These are phyloP conservation scores for Philereme vetulata DNA, from an alignment of 2,888 invertebrate species.

Conservation along the genomic window DNA sequence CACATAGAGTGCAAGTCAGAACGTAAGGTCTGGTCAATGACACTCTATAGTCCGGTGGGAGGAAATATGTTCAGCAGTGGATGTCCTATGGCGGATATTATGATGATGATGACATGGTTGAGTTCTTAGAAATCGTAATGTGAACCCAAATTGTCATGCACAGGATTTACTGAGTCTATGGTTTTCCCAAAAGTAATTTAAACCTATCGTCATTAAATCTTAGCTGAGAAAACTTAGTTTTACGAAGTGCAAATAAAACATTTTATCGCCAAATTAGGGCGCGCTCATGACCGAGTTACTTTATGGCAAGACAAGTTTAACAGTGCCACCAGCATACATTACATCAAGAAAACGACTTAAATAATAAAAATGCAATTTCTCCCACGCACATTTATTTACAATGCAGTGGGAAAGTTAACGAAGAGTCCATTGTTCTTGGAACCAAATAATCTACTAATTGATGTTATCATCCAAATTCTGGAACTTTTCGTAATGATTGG, in stretches of 20 bases:
- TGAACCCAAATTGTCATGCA: not conserved
- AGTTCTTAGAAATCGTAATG: too few species aligned
- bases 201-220: not conserved
- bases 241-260: constrained; percentile 2
- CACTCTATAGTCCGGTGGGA: too few species aligned
- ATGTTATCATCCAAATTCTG: too few species aligned
- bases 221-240: constrained; percentile 1
- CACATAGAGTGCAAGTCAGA: too few species aligned
- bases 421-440: too few species aligned
- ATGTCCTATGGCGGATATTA: too few species aligned
- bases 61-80: too few species aligned
- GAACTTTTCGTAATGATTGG: too few species aligned
- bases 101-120: too few species aligned
- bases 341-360: not conserved
- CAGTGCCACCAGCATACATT: not conserved
- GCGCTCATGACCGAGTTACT: constrained; percentile 12
- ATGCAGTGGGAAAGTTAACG: not conserved
- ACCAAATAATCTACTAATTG: too few species aligned
- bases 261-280: constrained; percentile 4
- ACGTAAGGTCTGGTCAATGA: too few species aligned
- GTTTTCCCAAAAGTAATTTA: not conserved
- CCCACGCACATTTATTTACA: not conserved
- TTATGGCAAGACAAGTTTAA: constrained; percentile 21
- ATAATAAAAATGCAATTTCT: not conserved
- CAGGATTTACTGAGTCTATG: not conserved